These are phyloP conservation scores for Amaurobius ferox DNA, from an alignment of 2,888 invertebrate species.

Conservation along the genomic window DNA sequence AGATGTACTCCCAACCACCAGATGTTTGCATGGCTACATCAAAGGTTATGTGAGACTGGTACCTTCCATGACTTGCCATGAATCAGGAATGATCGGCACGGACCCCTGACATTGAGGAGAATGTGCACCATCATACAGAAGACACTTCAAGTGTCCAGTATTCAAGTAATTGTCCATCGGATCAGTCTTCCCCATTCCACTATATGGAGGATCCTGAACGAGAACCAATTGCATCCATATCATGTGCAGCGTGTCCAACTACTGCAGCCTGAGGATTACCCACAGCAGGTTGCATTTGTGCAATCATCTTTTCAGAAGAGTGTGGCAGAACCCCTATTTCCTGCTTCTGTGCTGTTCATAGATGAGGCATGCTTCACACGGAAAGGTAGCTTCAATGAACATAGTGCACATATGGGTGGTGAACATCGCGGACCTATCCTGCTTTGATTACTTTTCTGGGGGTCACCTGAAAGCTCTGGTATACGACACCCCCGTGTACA, in stretches of 20 bases:
- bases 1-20: too few relatives aligned
- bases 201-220: background rate
- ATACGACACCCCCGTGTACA: too few relatives aligned
- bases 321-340: background rate
- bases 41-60: too few relatives aligned
- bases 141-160: background rate
- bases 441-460: too few relatives aligned
- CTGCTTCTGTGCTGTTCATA: background rate
- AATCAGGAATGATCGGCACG: background rate
- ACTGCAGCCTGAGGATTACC: too few relatives aligned
- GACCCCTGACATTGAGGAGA: background rate
- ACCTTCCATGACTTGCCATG: background rate
- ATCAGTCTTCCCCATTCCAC: background rate
- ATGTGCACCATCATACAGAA: background rate
- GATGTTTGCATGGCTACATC: too few relatives aligned
- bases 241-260: background rate
- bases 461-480: too few relatives aligned
- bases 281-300: background rate
- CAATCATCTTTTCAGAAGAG: background rate
- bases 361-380: background rate
- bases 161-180: background rate
- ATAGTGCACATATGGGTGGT: background rate
- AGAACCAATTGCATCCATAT: background rate
- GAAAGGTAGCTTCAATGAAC: background rate
- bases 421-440: background rate